These are phyloP conservation scores for Crypturellus undulatus DNA, from an alignment of 2,113 vertebrate species.

Conservation along the genomic window DNA sequence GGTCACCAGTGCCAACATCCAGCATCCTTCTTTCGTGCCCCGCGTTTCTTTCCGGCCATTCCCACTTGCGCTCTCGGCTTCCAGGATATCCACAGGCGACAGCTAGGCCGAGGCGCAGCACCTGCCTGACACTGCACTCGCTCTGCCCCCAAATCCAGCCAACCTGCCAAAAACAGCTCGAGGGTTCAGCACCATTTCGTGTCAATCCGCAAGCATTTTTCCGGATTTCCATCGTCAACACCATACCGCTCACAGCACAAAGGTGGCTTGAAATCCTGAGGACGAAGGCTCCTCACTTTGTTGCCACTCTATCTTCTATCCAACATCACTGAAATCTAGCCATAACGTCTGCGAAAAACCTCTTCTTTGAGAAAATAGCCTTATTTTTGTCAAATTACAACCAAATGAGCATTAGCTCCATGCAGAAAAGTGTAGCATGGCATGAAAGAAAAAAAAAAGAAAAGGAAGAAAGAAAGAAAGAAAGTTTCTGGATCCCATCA, in stretches of 20 bases:
- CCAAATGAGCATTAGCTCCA: background rate
- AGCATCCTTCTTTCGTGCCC: background rate
- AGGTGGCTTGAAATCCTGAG: background rate
- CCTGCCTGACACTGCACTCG: accelerated
- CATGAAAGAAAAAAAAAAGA: background rate
- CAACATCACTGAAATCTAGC: accelerated
- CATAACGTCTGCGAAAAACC: background rate
- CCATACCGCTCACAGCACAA: background rate
- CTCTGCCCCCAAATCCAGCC: background rate
- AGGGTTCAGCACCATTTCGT: background rate
- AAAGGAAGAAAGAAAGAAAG: too few species aligned
- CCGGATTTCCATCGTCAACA: background rate
- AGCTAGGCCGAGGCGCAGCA: background rate
- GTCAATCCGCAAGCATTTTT: background rate
- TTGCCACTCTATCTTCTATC: background rate
- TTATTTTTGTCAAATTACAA: background rate
- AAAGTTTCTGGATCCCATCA: background rate
- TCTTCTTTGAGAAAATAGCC: background rate
- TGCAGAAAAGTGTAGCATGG: accelerated
- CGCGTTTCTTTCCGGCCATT: background rate
- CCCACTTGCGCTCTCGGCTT: background rate
- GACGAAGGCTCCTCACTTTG: background rate
- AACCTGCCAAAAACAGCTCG: background rate
- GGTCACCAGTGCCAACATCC: background rate
- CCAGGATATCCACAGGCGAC: accelerated